Base-by-base conservation (phyloP, 2,888 invertebrate species). In the Ctenicera cuprea region DNA sequence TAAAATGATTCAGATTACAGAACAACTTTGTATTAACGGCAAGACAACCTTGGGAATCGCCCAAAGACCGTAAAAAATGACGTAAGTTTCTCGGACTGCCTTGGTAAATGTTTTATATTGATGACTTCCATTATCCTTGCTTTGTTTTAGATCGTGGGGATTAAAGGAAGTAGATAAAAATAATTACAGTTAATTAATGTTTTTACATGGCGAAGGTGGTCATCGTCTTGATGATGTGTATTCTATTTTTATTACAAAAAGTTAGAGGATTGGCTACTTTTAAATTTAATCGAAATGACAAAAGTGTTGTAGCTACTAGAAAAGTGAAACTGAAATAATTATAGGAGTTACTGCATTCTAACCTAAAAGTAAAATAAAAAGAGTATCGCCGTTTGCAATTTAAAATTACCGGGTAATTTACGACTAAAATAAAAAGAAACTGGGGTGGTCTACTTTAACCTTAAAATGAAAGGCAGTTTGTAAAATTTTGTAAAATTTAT, bases 51-150 rank as follows among this genome's bases (percentile, higher is more conserved):
- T 78, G 77, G 57, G 63, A 71, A 77, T 65, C 54, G 66, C 65
- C 70, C 72, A 54, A 69, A 73, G 73, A 75, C 71, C 71, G 62
- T 65, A 76, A 77, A 68, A 75, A 75, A 76, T 80, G 79, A 78
- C 80, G 80, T 79, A 80, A 80, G 73, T 64, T 37, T 37, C 63
- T 70, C 74, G 43, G 76, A 73, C 78, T 75, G 64, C 80, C 78
- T 78, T 78, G 77, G 67, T 43, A 70, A 59, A 37, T 22, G 41
- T 30, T 37, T 65, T n/a, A 65, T 65, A 65, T 37, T 37, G 50
- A 50, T 50, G 65, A 30, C 62, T 62, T 62, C 62, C 62, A 20
- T 16, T 43, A 45, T 62, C 62, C 62, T 62, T 62, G 43, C 62
- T 62, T 62, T 62, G 62, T 62, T 30, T 26, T n/a, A 18, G 38